Evolutionary conservation across 1,140 invertebrate genomes (phyloP), one percentile per base, ranked within the genome.

Genomic region (Aricia agestis): DNA sequence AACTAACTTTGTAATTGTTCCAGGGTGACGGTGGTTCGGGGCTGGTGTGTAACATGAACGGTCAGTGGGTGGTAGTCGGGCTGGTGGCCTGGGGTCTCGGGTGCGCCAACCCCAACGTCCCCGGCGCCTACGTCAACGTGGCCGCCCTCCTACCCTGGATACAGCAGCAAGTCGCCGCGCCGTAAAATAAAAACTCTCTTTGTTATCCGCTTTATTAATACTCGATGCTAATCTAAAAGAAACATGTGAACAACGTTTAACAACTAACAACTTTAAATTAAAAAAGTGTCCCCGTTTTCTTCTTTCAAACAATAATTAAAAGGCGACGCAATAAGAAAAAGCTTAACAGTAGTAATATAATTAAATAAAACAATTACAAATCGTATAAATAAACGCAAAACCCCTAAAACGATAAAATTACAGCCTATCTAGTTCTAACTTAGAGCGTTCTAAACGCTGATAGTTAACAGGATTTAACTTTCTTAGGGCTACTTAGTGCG

Each of bases 21-120:
- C 75, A 96, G 95, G 96, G 96, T 41, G 96, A 97, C 72, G 96
- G 96, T 7, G 96, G 96, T 13, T 94, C 95, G 9, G 95, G 95
- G 0, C 77, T 97, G 57, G 95, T 96, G 3, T 97, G 96, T 79
- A 90, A 93, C 77, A 86, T 86, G 11, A 87, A 86, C 45, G 94
- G 93, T 0, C 87, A 90, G 9, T 93, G 87, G 93, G 74, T 94
- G 72, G 93, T 96, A 0, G 93, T 94, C 15, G 96, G 96, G 0
- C 75, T 97, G 45, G 96, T 96, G 1, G 92, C 95, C 6, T 96
- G 96, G 96, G 96, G 96, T 1, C 93, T 95, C 36, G 95, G 95
- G 31, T 96, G 95, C 77, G 95, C 93, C 1, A 89, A 85, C 61
- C 76, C 92, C 6, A 93, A 93, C 67, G 92, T 96, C 19, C 95